Evolutionary conservation across 2,797 vertebrate genomes (phyloP).

Genomic region (Novumbra hubbsi): DNA sequence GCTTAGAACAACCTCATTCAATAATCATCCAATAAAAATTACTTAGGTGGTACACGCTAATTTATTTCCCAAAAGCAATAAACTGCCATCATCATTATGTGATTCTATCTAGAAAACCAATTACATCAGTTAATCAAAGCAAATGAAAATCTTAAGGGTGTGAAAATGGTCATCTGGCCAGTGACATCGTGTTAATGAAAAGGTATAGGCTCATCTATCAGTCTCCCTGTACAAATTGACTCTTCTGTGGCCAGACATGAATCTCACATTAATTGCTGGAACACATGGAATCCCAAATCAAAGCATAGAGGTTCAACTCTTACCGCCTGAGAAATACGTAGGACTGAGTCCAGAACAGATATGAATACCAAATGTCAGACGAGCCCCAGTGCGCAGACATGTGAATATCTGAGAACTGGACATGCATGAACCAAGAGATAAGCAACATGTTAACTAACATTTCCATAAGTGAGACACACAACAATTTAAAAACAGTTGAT

Average conservation of each 20-base stretch:
- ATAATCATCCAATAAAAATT: background rate
- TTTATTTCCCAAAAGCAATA: background rate
- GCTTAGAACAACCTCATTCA: background rate
- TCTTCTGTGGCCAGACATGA: background rate
- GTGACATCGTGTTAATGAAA: background rate
- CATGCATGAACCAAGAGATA: background rate
- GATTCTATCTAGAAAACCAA: constrained; percentile 1
- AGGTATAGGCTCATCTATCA: background rate
- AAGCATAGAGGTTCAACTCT: background rate
- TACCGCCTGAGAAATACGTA: background rate
- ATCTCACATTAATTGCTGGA: background rate
- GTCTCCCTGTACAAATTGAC: background rate
- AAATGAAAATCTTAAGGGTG: background rate
- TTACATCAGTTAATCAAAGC: background rate
- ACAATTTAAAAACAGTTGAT: too few species aligned
- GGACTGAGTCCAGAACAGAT: background rate
- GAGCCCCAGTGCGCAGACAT: background rate
- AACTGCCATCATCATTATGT: background rate
- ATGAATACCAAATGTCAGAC: background rate
- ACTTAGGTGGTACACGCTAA: background rate
- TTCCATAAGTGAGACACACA: background rate
- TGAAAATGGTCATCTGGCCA: background rate
- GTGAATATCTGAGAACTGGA: background rate
- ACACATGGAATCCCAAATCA: background rate
- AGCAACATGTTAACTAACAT: background rate